Evolutionary conservation across 2,797 vertebrate species (phyloP), one percentile per base, ranked within the genome.

Genomic region (Hafferia zeledoni): DNA sequence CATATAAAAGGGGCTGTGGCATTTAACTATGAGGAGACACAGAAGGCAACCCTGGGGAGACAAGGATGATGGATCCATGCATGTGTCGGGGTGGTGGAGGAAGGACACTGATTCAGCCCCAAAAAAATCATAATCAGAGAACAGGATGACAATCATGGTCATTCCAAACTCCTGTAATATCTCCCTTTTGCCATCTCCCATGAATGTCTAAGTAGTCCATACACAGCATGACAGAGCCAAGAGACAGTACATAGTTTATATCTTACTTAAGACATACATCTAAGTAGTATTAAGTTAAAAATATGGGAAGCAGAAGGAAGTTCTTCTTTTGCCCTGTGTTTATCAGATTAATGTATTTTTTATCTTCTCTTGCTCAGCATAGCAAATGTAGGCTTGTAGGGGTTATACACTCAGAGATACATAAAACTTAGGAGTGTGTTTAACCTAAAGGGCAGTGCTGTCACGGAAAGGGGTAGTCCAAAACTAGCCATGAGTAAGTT

Each of bases 381-480:
- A 72, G 59, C 27, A 61, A 79, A 57, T 9, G 5, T n/a, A 43
- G 65, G 30, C 15, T 83, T n/a, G 4, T 15, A 17, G 9, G 9
- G 13, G 30, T 3, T 53, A 30, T 16, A n/a, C 6, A 5, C 49
- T 67, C n/a, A 64, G 44, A 80, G 37, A 64, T 9, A 72, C 0
- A 1, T 17, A n/a, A 69, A 83, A 53, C 9, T 90, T 43, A 16
- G 24, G 31, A 53, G 39, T 0, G 0, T n/a, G 43, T 82, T 90
- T 82, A 89, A 72, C 14, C 37, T 61, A 49, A 71, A 84, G n/a
- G 65, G 31, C 41, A 68, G 71, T 46, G 46, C 31, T 80, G 44
- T 47, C 25, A 41, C 2, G 2, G 81, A 87, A 87, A 77, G 19
- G 79, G 56, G 44, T 9, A 24, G 49, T 52, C 49, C 53, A 75